Base-by-base conservation (phyloP, 1,140 invertebrate species). In the Tetranychus urticae region DNA sequence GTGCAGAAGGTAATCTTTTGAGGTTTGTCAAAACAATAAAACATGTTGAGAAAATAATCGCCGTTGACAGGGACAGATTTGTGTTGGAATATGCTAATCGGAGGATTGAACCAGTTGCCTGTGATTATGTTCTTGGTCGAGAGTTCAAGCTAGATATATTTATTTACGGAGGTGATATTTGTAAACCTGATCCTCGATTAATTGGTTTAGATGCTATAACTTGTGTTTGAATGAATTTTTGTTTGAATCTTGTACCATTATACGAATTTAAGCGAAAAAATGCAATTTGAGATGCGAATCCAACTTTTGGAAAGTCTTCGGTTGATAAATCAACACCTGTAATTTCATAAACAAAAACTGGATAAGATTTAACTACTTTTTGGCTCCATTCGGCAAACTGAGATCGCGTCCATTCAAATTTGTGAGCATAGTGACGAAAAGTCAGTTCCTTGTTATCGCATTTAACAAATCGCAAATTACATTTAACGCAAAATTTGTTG, bases 401-500 rank as follows among this genome's bases (percentile, higher is more conserved):
- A 66, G 79, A 66, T 66, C 84, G 78, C 2, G 77, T 84, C 89
- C 89, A 93, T 72, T 93, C 90, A 77, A 93, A 94, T 71, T 90
- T 88, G 70, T 94, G 89, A 75, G 93, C 89, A 68, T 77, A 72
- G 72, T 92, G 84, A 62, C 90, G 76, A 62, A 87, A 81, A 13
- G 78, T 33, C n/a, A 58, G 3, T 2, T 77, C 67, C 31, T 52
- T 52, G 2, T 33, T n/a, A 23, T n/a, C 50, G 69, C 13, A 86
- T 80, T 42, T 77, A 83, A 74, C 86, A 81, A 50, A 73, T 72
- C 1, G 70, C 63, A 93, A 90, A 90, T 69, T 1, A 82, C 74
- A 77, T 94, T 93, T 65, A 85, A 93, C 60, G 93, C 88, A 0
- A 76, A 76, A 77, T 94, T 94, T 14, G 90, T 88, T 42, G 89